Conservation (phyloP, 2,888 invertebrate genomes). For the Phengaris alcon region DNA sequence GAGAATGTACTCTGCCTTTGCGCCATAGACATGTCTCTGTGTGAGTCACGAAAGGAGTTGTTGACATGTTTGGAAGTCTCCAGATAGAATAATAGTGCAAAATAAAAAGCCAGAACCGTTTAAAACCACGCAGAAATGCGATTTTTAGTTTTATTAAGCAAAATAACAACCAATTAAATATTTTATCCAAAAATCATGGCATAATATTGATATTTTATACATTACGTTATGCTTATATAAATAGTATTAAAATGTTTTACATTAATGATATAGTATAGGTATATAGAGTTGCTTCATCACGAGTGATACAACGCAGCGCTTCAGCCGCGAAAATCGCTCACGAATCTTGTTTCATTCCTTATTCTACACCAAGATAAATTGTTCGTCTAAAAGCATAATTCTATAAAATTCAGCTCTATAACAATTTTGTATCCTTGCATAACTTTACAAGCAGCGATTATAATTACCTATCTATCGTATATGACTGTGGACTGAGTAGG, state of each 20-base stretch:
- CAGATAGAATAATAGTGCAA: not conserved
- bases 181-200: constrained; percentile 70
- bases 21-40: too few species aligned
- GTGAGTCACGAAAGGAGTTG: not conserved
- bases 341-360: not conserved
- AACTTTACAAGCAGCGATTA: constrained; percentile 10
- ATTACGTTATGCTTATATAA: constrained; percentile 26
- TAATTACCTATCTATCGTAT: not conserved
- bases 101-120: constrained; percentile 54
- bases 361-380: not conserved
- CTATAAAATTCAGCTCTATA: not conserved
- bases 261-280: not conserved
- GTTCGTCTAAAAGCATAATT: not conserved
- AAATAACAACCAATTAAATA: constrained; percentile 62
- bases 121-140: constrained; percentile 77
- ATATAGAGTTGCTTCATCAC: not conserved
- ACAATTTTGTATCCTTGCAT: constrained; percentile 15
- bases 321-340: not conserved
- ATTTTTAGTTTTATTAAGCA: constrained; percentile 67
- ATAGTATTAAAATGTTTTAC: constrained; percentile 14
- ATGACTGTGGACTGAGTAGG: constrained; percentile 3
- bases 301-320: not conserved
- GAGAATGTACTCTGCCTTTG: too few species aligned
- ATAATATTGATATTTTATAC: constrained; percentile 58
- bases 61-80: not conserved